Conservation (phyloP, 2,113 vertebrate species). For the Amphiprion percula region DNA sequence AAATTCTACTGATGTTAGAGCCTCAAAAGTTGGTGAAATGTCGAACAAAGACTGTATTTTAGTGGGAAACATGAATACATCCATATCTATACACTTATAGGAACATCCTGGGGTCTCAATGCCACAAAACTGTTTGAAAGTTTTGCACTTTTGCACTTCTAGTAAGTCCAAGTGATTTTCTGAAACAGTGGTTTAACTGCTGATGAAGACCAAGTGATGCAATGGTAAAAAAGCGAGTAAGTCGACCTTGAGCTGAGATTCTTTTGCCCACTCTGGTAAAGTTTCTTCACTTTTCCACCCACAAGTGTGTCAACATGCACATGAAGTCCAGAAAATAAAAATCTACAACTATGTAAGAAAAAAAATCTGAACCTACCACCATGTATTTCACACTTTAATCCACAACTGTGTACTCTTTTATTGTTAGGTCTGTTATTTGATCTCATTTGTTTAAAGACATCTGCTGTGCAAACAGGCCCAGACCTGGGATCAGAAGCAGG, state of each 20-base stretch:
- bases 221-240: conserved; percentile 2
- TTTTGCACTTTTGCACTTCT: too few relatives aligned
- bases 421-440: too few relatives aligned
- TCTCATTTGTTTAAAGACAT: too few relatives aligned
- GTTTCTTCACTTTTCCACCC: not conserved
- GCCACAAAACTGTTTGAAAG: too few relatives aligned
- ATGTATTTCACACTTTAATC: not conserved
- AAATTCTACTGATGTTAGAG: too few relatives aligned
- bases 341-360: not conserved
- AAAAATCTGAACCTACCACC: not conserved
- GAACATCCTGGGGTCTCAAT: too few relatives aligned
- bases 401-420: not conserved
- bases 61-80: too few relatives aligned
- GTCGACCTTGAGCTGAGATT: not conserved
- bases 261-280: not conserved
- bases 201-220: not conserved
- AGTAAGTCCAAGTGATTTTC: too few relatives aligned
- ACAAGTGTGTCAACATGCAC: conserved; percentile 10
- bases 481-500: conserved; percentile 2
- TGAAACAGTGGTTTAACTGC: not conserved
- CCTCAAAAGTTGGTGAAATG: too few relatives aligned
- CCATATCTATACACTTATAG: too few relatives aligned
- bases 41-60: too few relatives aligned
- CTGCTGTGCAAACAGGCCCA: not conserved
- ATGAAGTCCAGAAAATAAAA: not conserved